phyloP scores from a whole-genome alignment of 2,113 vertebrate genomes.

The Aix galericulata region DNA sequence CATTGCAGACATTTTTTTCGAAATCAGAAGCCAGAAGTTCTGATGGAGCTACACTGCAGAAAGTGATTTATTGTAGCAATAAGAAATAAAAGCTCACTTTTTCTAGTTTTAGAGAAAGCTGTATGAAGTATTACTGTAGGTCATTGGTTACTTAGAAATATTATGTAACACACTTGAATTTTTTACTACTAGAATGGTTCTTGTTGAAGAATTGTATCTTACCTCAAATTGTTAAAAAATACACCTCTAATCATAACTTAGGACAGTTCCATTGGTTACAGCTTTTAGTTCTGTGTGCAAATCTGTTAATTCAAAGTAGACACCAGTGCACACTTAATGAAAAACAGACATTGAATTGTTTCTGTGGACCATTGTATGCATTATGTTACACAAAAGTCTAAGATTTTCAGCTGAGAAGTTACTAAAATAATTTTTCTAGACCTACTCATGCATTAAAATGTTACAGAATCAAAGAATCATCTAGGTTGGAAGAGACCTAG shows the following conservation, averaged over 20 bases:
- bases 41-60: not conserved
- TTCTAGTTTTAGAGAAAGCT: not conserved
- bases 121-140: not conserved
- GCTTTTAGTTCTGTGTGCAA: not conserved
- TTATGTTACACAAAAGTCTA: not conserved
- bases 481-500: too few relatives aligned
- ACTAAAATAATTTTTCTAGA: not conserved
- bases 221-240: not conserved
- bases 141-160: conserved; percentile 2
- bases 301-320: not conserved
- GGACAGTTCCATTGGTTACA: not conserved
- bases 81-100: not conserved
- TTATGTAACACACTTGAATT: not conserved
- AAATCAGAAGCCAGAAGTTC: not conserved
- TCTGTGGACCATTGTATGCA: not conserved
- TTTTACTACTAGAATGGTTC: not conserved
- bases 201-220: not conserved
- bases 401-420: not conserved
- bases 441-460: not conserved
- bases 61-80: not conserved
- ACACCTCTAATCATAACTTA: not conserved
- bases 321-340: not conserved
- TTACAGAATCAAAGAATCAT: not conserved
- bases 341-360: not conserved
- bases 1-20: not conserved